Conservation (phyloP, 2,797 vertebrate genomes). For the Parambassis ranga region DNA sequence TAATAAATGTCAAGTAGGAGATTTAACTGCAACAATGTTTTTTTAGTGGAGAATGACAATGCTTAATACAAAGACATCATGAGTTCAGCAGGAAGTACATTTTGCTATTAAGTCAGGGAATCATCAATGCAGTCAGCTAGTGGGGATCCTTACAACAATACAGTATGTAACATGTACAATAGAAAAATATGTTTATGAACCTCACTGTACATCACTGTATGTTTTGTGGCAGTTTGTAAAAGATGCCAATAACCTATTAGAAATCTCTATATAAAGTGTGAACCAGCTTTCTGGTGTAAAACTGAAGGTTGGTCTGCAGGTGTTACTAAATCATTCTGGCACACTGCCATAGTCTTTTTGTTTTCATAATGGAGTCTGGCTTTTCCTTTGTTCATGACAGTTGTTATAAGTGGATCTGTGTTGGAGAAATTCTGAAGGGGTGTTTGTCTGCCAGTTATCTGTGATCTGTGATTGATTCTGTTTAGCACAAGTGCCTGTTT, state of each 20-base stretch:
- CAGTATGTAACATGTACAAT: too few species aligned
- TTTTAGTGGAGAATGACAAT: too few species aligned
- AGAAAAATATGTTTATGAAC: too few species aligned
- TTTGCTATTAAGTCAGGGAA: too few species aligned
- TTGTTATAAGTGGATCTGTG: constrained; percentile 3
- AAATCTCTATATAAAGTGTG: neutral
- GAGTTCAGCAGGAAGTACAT: too few species aligned
- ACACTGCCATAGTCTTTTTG: neutral
- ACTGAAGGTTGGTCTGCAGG: neutral
- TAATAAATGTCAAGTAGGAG: too few species aligned
- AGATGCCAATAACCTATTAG: neutral
- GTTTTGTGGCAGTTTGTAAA: neutral
- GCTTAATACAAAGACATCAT: too few species aligned
- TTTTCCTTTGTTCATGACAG: neutral
- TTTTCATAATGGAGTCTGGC: neutral
- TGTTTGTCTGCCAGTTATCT: neutral
- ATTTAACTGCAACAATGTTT: too few species aligned
- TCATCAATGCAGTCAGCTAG: too few species aligned
- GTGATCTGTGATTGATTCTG: neutral
- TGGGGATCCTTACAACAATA: too few species aligned
- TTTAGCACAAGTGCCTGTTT: neutral
- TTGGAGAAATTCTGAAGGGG: neutral
- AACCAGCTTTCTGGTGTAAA: neutral
- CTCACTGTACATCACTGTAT: too few species aligned
- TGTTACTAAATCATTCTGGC: constrained; percentile 6